Conservation (phyloP, 2,113 vertebrate genomes). For the Monopterus albus region DNA sequence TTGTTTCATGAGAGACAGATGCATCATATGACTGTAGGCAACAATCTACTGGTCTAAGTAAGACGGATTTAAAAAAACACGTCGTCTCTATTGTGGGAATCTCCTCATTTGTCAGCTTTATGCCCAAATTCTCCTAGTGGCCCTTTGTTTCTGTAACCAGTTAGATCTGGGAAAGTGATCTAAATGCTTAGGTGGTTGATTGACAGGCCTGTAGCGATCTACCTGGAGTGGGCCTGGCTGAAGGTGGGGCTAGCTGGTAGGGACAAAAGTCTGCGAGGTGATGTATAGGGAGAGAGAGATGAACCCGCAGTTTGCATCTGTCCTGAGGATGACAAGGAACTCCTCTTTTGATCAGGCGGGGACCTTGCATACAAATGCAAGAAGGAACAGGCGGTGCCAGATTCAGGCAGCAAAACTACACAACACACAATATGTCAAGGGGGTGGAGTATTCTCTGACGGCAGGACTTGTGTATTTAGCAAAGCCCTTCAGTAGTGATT, state of each 20-base stretch:
- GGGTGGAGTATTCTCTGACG: not conserved
- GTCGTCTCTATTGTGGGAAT: not conserved
- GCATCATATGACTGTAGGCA: not conserved
- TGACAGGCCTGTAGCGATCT: constrained; percentile 35
- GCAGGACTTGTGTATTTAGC: not conserved
- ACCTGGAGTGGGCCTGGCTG: constrained; percentile 92
- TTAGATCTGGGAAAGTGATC: not conserved
- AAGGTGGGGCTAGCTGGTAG: constrained; percentile 91
- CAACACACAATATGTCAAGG: constrained; percentile 1
- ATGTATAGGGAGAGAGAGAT: constrained; percentile 85
- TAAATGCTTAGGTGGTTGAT: not conserved
- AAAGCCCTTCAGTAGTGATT: not conserved
- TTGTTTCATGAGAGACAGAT: not conserved
- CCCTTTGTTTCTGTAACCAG: not conserved
- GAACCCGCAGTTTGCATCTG: constrained; percentile 82
- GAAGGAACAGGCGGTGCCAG: not conserved
- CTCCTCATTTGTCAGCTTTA: not conserved
- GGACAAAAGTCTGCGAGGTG: constrained; percentile 88
- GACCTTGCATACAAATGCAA: constrained; percentile 68
- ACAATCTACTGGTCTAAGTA: not conserved
- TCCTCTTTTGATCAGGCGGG: constrained; percentile 88
- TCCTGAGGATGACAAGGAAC: constrained; percentile 70
- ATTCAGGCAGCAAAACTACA: not conserved
- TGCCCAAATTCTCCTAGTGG: not conserved
- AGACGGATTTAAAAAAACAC: not conserved